Evolutionary conservation across 2,888 invertebrate genomes (phyloP).

Genomic region (Macroteleia sp.): DNA sequence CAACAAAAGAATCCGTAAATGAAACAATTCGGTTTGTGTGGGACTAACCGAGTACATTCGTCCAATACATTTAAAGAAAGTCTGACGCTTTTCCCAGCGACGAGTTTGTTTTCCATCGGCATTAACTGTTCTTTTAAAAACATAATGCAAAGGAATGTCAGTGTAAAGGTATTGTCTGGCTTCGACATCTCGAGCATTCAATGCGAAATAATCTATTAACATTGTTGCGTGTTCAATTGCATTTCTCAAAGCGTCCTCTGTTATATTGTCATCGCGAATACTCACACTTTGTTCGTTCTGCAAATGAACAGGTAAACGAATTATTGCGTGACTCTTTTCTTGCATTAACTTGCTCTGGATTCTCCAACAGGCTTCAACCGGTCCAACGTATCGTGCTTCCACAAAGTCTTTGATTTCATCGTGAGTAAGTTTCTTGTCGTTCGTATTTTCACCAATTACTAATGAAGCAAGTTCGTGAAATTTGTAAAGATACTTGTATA

Average conservation of each 20-base stretch:
- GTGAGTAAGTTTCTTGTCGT: not conserved
- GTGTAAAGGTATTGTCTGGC: constrained; percentile 48
- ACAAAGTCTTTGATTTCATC: constrained; percentile 8
- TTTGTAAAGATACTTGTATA: constrained; percentile 72
- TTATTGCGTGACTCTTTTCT: constrained; percentile 29
- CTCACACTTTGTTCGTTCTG: not conserved
- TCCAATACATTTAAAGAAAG: constrained; percentile 60
- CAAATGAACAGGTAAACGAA: constrained; percentile 46
- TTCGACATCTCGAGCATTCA: constrained; percentile 47
- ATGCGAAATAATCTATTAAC: constrained; percentile 3
- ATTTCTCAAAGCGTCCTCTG: not conserved
- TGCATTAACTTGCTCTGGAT: constrained; percentile 21
- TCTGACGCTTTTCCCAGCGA: not conserved
- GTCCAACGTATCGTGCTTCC: constrained; percentile 45
- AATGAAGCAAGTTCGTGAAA: no score
- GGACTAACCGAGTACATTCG: constrained; percentile 65
- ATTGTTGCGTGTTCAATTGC: not conserved
- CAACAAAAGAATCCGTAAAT: not conserved
- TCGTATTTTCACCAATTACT: constrained; percentile 10
- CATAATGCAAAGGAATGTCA: constrained; percentile 50
- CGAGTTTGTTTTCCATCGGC: not conserved
- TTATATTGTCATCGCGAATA: not conserved
- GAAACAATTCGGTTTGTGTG: not conserved
- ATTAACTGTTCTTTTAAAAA: not conserved
- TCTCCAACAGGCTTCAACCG: constrained; percentile 55